Evolutionary conservation across 2,113 vertebrate genomes (phyloP), one percentile per base, ranked within the genome.

Genomic region (Rhabdomys dilectus): DNA sequence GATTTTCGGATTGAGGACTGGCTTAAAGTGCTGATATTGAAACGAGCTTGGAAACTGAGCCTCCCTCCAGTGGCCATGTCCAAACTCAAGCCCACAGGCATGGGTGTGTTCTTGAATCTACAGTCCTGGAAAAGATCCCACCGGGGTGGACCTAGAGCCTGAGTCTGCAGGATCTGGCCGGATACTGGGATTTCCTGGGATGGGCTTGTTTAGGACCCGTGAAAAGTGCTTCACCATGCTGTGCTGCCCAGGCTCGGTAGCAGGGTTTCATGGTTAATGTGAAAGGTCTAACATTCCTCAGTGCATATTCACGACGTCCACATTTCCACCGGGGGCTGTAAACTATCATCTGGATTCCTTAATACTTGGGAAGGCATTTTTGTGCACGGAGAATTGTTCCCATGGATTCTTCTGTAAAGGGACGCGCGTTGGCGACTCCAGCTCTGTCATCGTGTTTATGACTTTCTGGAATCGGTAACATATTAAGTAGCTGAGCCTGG

Each of bases 391-490:
- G 26, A 82, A 51, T 45, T 88, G 42, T 62, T 62, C 26, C 51
- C 51, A 7, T 34, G 24, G 17, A 87, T 88, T 58, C 31, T 87
- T 91, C 45, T 56, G 48, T 48, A 82, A 78, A 36, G 39, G 39
- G 34, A 76, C 9, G 15, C 24, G 1, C 12, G 3, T 21, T 39
- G 3, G 48, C 48, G 75, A 36, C 13, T 68, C 48, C 76, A 80
- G 26, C 51, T 56, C 64, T 21, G 31, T 7, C 31, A 24, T 66
- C 24, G n/a, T 87, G n/a, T 62, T 68, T 70, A 75, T 21, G 60
- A 76, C 19, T 60, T 62, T 21, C 17, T 66, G 91, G 95, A 98
- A 97, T 24, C 81, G 92, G 95, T 97, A 97, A 96, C 29, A 8
- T 91, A 89, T 70, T 91, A 42, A 95, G 76, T 10, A 19, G 56